A percentile compares a stretch with the other conserved stretches of the same genome.
phyloP scores from a whole-genome alignment of 2,888 invertebrate genomes.

The Drosophila anomalata region DNA sequence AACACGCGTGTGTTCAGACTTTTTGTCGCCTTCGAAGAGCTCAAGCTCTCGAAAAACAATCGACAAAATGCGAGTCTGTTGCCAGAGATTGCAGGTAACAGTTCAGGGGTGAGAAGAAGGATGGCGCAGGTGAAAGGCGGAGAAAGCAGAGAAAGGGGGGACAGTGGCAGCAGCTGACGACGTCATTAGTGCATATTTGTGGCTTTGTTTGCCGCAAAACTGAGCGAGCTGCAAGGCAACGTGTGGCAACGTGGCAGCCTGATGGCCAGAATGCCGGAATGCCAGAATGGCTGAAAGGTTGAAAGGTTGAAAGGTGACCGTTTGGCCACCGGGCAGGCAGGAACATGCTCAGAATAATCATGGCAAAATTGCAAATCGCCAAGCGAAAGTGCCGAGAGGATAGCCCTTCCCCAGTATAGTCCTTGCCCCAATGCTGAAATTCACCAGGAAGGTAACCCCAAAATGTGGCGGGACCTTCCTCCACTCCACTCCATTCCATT shows the following conservation, averaged over 20 bases:
- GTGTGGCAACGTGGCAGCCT: neutral
- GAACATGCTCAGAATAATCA: slow-evolving; percentile 80
- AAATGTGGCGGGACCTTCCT: slow-evolving; percentile 37
- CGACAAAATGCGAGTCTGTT: slow-evolving; percentile 29
- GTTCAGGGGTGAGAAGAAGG: neutral
- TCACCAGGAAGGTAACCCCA: slow-evolving; percentile 35
- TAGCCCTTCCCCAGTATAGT: neutral
- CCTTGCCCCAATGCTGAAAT: slow-evolving; percentile 23
- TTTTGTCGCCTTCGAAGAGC: slow-evolving; percentile 35
- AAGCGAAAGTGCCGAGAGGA: slow-evolving; percentile 76
- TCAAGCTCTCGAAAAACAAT: slow-evolving; percentile 34
- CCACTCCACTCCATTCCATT: neutral
- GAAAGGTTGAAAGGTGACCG: slow-evolving; percentile 42
- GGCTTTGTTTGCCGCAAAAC: slow-evolving; percentile 81
- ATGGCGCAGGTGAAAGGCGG: slow-evolving; percentile 2
- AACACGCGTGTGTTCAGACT: slow-evolving; percentile 29
- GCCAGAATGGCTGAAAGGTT: slow-evolving; percentile 32
- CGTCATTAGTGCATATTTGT: slow-evolving; percentile 83
- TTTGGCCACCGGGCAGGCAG: slow-evolving; percentile 45
- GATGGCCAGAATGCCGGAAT: slow-evolving; percentile 6
- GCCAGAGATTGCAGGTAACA: slow-evolving; percentile 16
- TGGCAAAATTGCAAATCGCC: slow-evolving; percentile 76
- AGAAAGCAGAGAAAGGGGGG: neutral
- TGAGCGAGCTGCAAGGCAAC: slow-evolving; percentile 42
- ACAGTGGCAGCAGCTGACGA: slow-evolving; percentile 50